Conservation (phyloP, 2,888 invertebrate genomes). For the Polyommatus icarus region DNA sequence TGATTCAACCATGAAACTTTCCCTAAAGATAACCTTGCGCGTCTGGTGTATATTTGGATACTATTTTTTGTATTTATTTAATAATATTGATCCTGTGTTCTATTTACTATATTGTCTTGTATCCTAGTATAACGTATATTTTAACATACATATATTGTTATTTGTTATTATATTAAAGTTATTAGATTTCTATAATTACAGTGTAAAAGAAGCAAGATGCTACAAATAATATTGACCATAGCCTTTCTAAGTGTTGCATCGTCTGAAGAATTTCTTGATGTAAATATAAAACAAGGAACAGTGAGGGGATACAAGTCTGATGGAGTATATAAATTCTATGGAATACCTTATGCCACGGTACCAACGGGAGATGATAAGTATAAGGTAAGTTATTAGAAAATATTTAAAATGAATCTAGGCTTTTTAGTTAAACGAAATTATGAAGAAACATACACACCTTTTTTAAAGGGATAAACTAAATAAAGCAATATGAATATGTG, state of each 20-base stretch:
- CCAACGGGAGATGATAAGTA: slow-evolving; percentile 38
- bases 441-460: too few relatives aligned
- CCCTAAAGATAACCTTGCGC: not conserved
- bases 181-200: not conserved
- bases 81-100: too few relatives aligned
- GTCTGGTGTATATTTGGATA: not conserved
- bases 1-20: not conserved
- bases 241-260: not conserved
- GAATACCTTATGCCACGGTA: slow-evolving; percentile 41
- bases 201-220: slow-evolving; percentile 1
- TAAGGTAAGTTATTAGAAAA: not conserved
- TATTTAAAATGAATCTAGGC: too few relatives aligned
- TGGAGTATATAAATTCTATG: slow-evolving; percentile 34
- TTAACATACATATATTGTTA: too few relatives aligned
- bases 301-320: slow-evolving; percentile 35
- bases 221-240: not conserved
- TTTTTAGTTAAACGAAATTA: too few relatives aligned
- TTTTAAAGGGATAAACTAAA: too few relatives aligned
- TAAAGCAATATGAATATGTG: too few relatives aligned
- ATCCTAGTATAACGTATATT: too few relatives aligned
- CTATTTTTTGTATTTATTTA: not conserved
- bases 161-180: not conserved
- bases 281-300: slow-evolving; percentile 35
- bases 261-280: slow-evolving; percentile 20
- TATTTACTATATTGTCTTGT: too few relatives aligned